A percentile compares a stretch with the other conserved stretches of the same genome.
Conservation (phyloP, 2,113 vertebrate genomes). For the Spheniscus mendiculus region DNA sequence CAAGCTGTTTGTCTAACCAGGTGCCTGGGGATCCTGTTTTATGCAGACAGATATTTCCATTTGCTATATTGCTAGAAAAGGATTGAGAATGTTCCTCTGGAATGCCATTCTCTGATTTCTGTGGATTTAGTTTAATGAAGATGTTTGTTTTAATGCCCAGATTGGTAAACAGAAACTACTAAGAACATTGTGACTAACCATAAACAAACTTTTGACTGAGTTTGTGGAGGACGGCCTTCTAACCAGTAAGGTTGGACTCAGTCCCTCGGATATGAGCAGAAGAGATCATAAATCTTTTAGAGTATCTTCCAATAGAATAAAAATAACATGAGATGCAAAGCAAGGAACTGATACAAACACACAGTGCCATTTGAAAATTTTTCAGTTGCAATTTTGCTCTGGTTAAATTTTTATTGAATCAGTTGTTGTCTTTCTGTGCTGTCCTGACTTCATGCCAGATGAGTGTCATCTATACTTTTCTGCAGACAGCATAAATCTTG, state of each 20-base stretch:
- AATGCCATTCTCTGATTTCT: background rate
- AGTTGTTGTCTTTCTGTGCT: conserved; percentile 4
- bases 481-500: background rate
- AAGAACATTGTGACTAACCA: background rate
- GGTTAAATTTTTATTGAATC: conserved; percentile 24
- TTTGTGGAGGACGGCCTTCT: background rate
- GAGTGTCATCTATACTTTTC: conserved; percentile 20
- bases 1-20: background rate
- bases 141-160: background rate
- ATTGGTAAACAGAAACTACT: background rate
- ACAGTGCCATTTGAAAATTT: background rate
- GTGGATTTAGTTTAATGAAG: background rate
- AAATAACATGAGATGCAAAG: background rate
- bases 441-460: conserved; percentile 8
- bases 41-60: background rate
- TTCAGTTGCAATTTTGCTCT: background rate
- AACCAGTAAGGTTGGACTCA: background rate
- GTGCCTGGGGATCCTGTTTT: background rate
- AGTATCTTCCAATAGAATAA: background rate
- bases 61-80: background rate
- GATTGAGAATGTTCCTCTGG: background rate
- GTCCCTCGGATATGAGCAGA: background rate
- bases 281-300: background rate
- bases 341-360: background rate
- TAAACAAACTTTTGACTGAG: background rate